Conservation (phyloP, 2,113 vertebrate species). For the Edolisoma coerulescens region DNA sequence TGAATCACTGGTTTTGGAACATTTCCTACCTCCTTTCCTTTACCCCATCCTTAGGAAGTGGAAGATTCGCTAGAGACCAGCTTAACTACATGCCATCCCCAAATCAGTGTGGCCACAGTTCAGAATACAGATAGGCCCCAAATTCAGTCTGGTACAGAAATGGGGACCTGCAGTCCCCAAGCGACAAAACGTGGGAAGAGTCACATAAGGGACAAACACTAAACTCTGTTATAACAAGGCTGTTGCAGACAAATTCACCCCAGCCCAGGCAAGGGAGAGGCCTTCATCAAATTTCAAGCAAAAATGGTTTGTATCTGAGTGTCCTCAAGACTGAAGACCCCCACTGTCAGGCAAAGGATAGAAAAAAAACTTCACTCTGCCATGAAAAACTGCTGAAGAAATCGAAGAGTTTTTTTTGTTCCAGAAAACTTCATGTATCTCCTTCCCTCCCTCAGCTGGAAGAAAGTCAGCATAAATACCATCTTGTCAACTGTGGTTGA, state of each 20-base stretch:
- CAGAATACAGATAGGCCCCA: not conserved
- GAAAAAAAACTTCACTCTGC: not conserved
- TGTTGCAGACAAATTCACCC: not conserved
- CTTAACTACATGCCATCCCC: not conserved
- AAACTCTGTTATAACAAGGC: not conserved
- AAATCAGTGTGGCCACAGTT: not conserved
- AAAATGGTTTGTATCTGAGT: not conserved
- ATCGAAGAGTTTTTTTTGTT: not conserved
- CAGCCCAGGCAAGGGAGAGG: not conserved
- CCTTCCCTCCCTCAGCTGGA: not conserved
- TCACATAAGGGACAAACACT: not conserved
- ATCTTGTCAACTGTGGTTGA: not conserved
- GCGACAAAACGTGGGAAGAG: not conserved
- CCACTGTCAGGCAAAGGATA: not conserved
- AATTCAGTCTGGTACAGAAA: not conserved
- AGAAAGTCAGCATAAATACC: not conserved
- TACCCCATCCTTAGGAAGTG: not conserved
- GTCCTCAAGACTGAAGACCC: not conserved
- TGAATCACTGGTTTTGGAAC: not conserved
- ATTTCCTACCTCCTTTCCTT: not conserved
- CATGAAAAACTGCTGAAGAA: not conserved
- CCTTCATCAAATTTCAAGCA: not conserved
- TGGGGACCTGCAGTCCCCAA: not conserved
- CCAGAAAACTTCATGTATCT: not conserved
- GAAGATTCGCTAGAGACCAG: not conserved